Conservation (phyloP, 2,888 invertebrate genomes). For the Pristionchus fissidentatus region DNA sequence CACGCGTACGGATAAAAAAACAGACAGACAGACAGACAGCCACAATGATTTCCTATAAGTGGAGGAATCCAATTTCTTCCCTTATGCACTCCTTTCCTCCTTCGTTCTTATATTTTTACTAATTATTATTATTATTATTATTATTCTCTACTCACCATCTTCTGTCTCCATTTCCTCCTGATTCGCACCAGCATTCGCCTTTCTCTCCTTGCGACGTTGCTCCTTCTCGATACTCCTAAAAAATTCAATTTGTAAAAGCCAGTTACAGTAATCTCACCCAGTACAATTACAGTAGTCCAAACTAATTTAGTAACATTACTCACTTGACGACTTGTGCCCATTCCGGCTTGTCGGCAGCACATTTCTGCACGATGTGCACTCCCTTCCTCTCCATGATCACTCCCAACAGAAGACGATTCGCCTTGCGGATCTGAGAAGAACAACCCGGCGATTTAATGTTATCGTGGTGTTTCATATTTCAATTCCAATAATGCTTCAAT, state of each 20-base stretch:
- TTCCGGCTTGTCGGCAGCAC: constrained; percentile 50
- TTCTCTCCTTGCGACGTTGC: constrained; percentile 47
- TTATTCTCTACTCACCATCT: constrained; percentile 1
- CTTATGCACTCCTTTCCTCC: neutral
- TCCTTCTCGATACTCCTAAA: constrained; percentile 63
- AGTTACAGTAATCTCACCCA: no score
- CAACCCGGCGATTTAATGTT: neutral
- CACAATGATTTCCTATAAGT: neutral
- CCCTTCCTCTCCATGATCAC: constrained; percentile 71
- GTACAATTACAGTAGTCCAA: neutral
- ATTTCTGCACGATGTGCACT: constrained; percentile 49
- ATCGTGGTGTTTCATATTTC: neutral
- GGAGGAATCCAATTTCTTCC: neutral
- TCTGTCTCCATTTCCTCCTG: constrained; percentile 44
- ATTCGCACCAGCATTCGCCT: neutral
- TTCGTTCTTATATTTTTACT: no score
- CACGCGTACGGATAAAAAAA: neutral
- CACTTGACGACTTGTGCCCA: constrained; percentile 63
- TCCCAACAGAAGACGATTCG: constrained; percentile 70
- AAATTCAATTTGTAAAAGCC: neutral
- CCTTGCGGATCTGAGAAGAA: constrained; percentile 63
- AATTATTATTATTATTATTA: no score
- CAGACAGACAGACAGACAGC: neutral
- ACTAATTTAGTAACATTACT: neutral
- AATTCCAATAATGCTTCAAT: no score